Evolutionary conservation across 2,888 invertebrate species (phyloP), one percentile per base, ranked within the genome.

Genomic region (Dorcus parallelipipedus): DNA sequence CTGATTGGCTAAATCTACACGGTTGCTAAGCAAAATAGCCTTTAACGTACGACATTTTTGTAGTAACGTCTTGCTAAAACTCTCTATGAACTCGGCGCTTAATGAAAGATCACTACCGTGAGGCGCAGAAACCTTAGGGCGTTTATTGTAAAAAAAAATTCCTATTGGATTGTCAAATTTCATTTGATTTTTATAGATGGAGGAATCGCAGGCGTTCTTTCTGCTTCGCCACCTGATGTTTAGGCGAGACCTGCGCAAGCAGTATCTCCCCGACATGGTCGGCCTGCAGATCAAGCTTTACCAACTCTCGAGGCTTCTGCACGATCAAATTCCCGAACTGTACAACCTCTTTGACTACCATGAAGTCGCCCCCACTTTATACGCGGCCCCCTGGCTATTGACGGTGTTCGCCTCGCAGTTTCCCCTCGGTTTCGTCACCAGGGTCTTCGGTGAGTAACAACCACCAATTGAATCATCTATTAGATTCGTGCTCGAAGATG

Each of bases 351-450:
- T 97, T 65, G 91, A 93, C 70, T 80, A 85, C 9, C 86, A 95
- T 73, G 97, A 97, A 78, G 93, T 97, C 5, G 90, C 93, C 0
- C 96, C 97, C 0, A 95, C 96, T 0, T 80, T 97, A 4, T 97
- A 97, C 77, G 97, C 97, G 0, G 97, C 97, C 0, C 97, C 97
- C 0, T 97, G 97, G 97, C 89, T 97, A 73, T 83, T 97, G 3
- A 97, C 97, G 0, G 81, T 95, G 39, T 97, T 97, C 79, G 95
- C 97, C 43, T 97, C 97, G 53, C 96, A 97, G 79, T 97, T 97
- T 76, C 95, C 97, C 0, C 79, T 97, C 17, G 97, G 96, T 2
- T 97, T 97, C 79, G 97, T 97, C 17, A 91, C 95, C 0, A 84
- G 97, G 67, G 92, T 97, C 0, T 95, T 96, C 72, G 97, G 93